A percentile compares a stretch with the other conserved stretches of the same genome.
Evolutionary conservation across 2,888 invertebrate species (phyloP).

Genomic region (Lysandra bellargus): DNA sequence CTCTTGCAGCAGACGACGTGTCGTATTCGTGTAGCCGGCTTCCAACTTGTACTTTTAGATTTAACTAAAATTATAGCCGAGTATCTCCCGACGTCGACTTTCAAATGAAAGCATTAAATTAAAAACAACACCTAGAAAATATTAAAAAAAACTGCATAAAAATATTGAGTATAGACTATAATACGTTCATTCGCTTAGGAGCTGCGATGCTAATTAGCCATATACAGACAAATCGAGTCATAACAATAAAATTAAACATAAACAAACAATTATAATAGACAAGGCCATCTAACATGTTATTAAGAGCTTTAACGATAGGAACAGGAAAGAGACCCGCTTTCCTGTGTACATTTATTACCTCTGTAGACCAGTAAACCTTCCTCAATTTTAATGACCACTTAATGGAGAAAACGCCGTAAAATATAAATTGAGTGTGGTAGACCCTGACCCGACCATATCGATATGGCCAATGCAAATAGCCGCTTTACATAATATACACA

Average conservation of each 20-base stretch:
- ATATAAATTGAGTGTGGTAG: neutral
- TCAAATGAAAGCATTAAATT: no score
- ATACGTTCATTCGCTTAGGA: neutral
- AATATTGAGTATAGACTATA: neutral
- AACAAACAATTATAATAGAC: neutral
- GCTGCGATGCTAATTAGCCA: neutral
- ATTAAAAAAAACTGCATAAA: neutral
- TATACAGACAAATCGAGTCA: no score
- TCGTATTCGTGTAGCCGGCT: no score
- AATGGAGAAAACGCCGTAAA: neutral
- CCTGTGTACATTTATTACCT: neutral
- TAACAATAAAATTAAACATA: no score
- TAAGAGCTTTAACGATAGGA: neutral
- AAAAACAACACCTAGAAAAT: neutral
- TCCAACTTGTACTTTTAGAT: no score
- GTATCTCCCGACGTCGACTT: no score
- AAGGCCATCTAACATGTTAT: neutral
- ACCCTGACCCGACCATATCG: neutral
- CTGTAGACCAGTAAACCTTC: neutral
- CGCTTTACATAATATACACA: slow-evolving; percentile 16
- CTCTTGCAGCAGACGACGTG: no score
- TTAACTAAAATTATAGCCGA: no score
- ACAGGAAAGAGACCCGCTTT: neutral
- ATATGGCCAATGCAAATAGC: neutral
- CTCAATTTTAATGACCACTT: neutral